Evolutionary conservation across 1,140 invertebrate genomes (phyloP), one percentile per base, ranked within the genome.

Genomic region (Eriocheir sinensis): DNA sequence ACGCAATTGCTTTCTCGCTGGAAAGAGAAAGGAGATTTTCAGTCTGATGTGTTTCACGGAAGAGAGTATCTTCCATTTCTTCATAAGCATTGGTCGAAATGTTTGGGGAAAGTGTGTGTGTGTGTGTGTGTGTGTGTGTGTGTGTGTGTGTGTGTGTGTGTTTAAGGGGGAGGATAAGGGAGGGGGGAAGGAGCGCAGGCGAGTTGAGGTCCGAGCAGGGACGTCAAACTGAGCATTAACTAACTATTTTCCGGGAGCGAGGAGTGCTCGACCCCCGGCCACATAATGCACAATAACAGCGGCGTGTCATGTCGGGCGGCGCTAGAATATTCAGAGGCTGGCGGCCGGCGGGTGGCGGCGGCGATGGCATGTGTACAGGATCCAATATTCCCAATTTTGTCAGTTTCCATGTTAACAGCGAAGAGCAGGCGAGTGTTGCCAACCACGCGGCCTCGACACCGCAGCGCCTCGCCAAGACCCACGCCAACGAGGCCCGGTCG

Each of bases 301-400:
- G 60, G 60, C 60, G 88, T 41, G 40, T 44, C 88, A 41, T 89
- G 88, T 41, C 48, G 88, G 88, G 36, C 30, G 34, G 88, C 48
- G 40, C 40, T 32, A 44, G 88, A 48, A 44, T 89, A 44, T 89
- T 86, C 83, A 86, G 30, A 89, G 88, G 40, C 88, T 38, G 88
- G 88, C 48, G 88, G 83, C 27, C 30, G 88, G 40, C 40, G 48
- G 88, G 21, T 72, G 60, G 41, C 34, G 48, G 89, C 21, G 53
- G 53, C 32, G 53, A 72, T 91, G 44, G 89, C 89, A 72, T 91
- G 89, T 72, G 89, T 60, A 36, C 53, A 53, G 89, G 89, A 36
- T 91, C 32, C 90, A 80, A 91, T 91, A 91, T 91, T 92, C 34
- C 91, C 91, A 92, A 92, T 92, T 81, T 92, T 92, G 91, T 83